Evolutionary conservation across 1,140 invertebrate species (phyloP), one percentile per base, ranked within the genome.

Genomic region (Euura lappo): DNA sequence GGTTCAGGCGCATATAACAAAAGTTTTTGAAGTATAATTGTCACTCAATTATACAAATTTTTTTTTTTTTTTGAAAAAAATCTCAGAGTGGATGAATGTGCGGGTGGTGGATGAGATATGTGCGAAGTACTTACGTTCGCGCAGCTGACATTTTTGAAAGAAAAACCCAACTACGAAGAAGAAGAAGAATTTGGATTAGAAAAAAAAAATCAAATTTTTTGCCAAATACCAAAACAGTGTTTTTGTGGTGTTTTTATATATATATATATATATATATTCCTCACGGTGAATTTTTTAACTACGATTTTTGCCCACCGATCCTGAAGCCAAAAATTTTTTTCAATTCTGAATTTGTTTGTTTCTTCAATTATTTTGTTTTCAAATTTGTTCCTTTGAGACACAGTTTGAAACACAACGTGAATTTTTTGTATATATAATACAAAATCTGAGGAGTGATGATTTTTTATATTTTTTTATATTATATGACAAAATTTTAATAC

Each of bases 231-330:
- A 13, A 68, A 8, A 68, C 43, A 43, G 6, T 69, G 11, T 28
- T 28, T 28, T 28, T 28, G 28, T 28, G 28, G 28, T 28, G 28
- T 28, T n/a, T n/a, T n/a, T 28, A 28, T 28, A 28, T 28, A 28
- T 28, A 28, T 28, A 28, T 28, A n/a, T 28, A 28, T 28, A 28
- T 28, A 28, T 28, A 28, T 28, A 28, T 28, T 28, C 28, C 28
- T 28, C 28, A 28, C 43, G 73, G 74, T 73, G 28, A n/a, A 60
- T 60, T 60, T 60, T 51, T 60, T 60, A 60, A 60, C 51, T n/a
- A 60, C 51, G 51, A 60, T 60, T 60, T 60, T 60, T 60, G 51
- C 51, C 51, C 51, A 60, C 51, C 13, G 51, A 68, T 44, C 66
- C 66, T 68, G 44, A 8, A 68, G 5, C 28, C 66, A 28, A 68